Conservation (phyloP, 2,113 vertebrate species). For the Dipodomys stephensi region DNA sequence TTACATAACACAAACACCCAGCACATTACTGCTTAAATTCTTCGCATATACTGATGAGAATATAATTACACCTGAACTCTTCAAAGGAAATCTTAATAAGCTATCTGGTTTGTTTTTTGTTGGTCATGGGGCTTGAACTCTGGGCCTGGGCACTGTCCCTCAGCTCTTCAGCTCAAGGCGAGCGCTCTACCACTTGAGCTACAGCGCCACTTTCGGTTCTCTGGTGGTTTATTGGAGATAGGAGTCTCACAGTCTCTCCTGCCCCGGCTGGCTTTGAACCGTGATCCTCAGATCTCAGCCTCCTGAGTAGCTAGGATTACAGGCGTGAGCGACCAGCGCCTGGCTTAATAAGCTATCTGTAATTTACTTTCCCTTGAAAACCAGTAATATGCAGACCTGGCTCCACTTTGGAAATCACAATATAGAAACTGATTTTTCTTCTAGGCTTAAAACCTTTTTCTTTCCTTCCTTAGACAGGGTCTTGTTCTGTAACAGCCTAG, state of each 20-base stretch:
- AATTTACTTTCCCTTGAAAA: conserved; percentile 40
- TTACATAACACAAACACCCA: too few species aligned
- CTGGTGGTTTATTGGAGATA: too few species aligned
- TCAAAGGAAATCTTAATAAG: background rate
- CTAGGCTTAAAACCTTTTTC: background rate
- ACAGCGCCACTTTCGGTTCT: too few species aligned
- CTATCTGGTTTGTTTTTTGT: background rate
- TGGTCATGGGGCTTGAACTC: too few species aligned
- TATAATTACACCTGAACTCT: background rate
- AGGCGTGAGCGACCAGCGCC: too few species aligned
- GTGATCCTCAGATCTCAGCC: too few species aligned
- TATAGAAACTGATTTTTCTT: background rate
- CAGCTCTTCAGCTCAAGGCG: too few species aligned
- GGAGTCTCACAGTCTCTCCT: too few species aligned
- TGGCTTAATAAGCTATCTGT: background rate
- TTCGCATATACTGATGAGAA: background rate
- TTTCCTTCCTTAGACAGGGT: background rate
- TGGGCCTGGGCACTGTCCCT: too few species aligned
- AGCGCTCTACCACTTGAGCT: too few species aligned
- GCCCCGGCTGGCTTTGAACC: too few species aligned
- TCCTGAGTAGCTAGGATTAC: too few species aligned
- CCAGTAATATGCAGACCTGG: conserved; percentile 5
- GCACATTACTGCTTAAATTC: background rate
- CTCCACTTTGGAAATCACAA: background rate
- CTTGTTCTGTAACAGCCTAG: background rate